A percentile compares a stretch with the other conserved stretches of the same genome.
phyloP scores from a whole-genome alignment of 2,888 invertebrate genomes.

The Lasioglossum malachurum region DNA sequence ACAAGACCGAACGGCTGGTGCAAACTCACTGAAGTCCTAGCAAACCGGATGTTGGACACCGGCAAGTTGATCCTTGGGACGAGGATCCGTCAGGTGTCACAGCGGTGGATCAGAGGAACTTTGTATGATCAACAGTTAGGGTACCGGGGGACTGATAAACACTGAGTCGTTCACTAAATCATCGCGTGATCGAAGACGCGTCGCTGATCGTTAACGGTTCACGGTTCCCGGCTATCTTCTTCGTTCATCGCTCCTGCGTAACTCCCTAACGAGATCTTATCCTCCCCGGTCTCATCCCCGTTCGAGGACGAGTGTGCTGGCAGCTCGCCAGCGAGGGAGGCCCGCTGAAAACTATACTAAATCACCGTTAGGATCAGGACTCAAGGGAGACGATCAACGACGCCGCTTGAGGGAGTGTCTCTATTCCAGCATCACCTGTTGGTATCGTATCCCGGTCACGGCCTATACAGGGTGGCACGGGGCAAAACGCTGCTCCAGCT shows the following conservation, averaged over 20 bases:
- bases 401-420: constrained; percentile 81
- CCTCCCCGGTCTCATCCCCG: background rate
- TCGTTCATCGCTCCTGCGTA: constrained; percentile 19
- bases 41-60: background rate
- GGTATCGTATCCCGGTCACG: constrained; percentile 80
- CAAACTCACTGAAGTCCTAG: background rate
- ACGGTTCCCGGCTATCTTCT: constrained; percentile 17
- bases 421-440: constrained; percentile 82
- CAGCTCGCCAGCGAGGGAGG: constrained; percentile 6
- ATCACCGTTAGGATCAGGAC: constrained; percentile 65
- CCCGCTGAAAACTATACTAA: constrained; percentile 53
- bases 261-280: constrained; percentile 14
- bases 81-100: background rate
- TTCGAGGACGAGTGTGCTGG: constrained; percentile 15
- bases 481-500: constrained; percentile 48
- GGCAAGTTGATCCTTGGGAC: background rate
- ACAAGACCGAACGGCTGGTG: background rate
- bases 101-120: background rate
- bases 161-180: constrained; percentile 51
- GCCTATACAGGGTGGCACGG: constrained; percentile 67
- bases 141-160: background rate
- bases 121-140: background rate
- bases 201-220: constrained; percentile 16
- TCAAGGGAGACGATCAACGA: constrained; percentile 67
- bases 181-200: constrained; percentile 48